Percentiles rank a stretch among this genome's conserved stretches.
These are phyloP conservation scores for Polietes domitor DNA, from an alignment of 2,888 invertebrate genomes.

Conservation along the genomic window DNA sequence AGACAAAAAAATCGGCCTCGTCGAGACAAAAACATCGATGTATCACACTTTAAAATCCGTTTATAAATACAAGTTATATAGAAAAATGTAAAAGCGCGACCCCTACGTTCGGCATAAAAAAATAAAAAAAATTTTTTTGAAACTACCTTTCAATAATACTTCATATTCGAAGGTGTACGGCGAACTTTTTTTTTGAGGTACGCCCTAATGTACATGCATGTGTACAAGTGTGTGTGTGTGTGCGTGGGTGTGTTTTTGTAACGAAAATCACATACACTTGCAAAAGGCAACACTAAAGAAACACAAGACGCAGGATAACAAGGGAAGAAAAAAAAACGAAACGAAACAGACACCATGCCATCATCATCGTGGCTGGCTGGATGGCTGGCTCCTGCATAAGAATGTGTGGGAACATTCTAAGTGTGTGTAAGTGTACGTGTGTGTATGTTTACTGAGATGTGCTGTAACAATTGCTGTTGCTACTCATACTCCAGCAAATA, in stretches of 20 bases:
- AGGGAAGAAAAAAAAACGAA: too few relatives aligned
- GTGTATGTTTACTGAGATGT: neutral
- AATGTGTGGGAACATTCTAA: neutral
- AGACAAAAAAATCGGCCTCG: too few relatives aligned
- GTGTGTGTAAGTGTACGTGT: neutral
- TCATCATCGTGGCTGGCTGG: neutral
- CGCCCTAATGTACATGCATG: too few relatives aligned
- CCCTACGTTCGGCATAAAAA: too few relatives aligned
- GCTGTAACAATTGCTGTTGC: conserved; percentile 44
- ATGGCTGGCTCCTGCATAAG: neutral
- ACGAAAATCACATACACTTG: neutral
- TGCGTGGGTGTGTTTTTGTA: neutral
- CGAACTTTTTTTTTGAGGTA: too few relatives aligned
- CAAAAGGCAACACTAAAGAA: neutral
- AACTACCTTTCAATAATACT: too few relatives aligned
- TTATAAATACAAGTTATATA: too few relatives aligned
- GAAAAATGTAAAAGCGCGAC: too few relatives aligned
- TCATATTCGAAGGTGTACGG: too few relatives aligned
- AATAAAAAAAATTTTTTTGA: too few relatives aligned
- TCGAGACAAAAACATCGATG: too few relatives aligned
- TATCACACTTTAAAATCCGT: too few relatives aligned
- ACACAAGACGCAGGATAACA: neutral
- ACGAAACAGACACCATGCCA: conserved; percentile 12
- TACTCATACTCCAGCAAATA: conserved; percentile 39
- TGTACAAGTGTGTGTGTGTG: neutral